Conservation (phyloP, 2,797 vertebrate species). For the Australoheros facetus region DNA sequence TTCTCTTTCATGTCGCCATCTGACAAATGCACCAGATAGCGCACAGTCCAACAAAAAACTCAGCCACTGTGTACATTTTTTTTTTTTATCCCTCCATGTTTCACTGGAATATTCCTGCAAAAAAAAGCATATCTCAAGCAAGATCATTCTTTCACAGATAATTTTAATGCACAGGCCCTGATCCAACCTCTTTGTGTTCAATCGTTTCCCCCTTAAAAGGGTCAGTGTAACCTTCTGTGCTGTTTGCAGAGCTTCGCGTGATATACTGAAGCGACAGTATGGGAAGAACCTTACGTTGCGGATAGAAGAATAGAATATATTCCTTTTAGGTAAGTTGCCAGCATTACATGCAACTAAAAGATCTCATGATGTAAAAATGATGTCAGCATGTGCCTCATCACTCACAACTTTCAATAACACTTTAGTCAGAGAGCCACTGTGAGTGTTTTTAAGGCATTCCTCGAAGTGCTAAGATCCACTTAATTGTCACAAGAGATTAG, state of each 20-base stretch:
- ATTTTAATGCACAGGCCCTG: constrained; percentile 3
- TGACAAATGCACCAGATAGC: constrained; percentile 30
- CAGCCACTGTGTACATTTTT: not conserved
- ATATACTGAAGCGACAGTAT: constrained; percentile 3
- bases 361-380: constrained; percentile 11
- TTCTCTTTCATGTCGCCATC: constrained; percentile 31
- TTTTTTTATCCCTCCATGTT: not conserved
- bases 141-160: constrained; percentile 4
- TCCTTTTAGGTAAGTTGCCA: constrained; percentile 12
- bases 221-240: constrained; percentile 5
- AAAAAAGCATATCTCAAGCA: not conserved
- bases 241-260: constrained; percentile 19
- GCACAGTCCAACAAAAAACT: not conserved
- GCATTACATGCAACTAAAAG: not conserved
- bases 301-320: not conserved
- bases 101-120: not conserved
- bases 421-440: not conserved
- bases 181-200: constrained; percentile 23
- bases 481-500: constrained; percentile 36
- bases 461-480: constrained; percentile 18
- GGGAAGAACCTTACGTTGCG: not conserved
- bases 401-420: constrained; percentile 14
- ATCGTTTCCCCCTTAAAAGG: not conserved
- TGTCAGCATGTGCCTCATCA: not conserved
- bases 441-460: constrained; percentile 28